phyloP scores from a whole-genome alignment of 2,888 invertebrate species.

The Blera fallax region DNA sequence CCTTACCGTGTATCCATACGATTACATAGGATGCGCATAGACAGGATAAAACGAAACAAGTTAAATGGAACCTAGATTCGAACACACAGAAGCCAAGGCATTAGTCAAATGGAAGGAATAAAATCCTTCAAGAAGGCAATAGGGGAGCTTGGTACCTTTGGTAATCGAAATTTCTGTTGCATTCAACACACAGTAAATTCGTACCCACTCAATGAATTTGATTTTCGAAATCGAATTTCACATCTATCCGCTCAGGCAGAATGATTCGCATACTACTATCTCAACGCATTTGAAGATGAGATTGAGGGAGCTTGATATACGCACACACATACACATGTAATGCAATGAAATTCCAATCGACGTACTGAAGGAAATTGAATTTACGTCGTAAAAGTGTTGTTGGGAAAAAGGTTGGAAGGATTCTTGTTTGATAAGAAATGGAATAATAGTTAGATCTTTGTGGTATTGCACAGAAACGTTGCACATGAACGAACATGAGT shows the following conservation, averaged over 20 bases:
- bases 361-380: conserved; percentile 53
- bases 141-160: background rate
- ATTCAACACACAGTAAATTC: background rate
- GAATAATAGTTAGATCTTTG: background rate
- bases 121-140: background rate
- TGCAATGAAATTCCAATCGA: conserved; percentile 28
- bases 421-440: background rate
- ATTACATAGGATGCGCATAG: background rate
- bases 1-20: background rate
- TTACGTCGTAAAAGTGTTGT: conserved; percentile 10
- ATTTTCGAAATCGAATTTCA: conserved; percentile 22
- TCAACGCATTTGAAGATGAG: background rate
- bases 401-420: too few species aligned
- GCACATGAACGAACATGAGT: background rate
- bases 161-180: conserved; percentile 3
- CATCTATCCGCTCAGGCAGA: background rate
- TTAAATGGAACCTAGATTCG: background rate
- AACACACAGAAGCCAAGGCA: background rate
- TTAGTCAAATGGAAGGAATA: background rate
- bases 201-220: conserved; percentile 24
- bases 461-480: background rate
- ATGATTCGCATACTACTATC: background rate
- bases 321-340: background rate
- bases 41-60: background rate
- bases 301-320: background rate